A percentile compares a stretch with the other conserved stretches of the same genome.
Conservation (phyloP, 2,797 vertebrate species). For the Spinibarbus caldwelli region DNA sequence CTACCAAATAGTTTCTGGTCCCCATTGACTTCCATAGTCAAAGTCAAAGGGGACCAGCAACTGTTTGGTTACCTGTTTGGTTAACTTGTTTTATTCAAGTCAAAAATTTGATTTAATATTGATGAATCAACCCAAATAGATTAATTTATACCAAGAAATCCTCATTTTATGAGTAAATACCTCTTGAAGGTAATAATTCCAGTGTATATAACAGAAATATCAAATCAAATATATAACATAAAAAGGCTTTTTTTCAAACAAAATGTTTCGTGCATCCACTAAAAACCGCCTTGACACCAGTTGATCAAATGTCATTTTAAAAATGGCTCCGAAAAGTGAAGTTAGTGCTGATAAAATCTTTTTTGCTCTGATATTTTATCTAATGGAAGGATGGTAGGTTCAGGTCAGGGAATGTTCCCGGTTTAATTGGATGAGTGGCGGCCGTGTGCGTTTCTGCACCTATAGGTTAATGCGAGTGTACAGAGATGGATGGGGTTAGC, state of each 20-base stretch:
- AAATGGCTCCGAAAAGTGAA: background rate
- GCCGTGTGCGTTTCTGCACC: conserved; percentile 36
- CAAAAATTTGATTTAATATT: background rate
- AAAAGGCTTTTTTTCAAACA: too few relatives aligned
- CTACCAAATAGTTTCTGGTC: background rate
- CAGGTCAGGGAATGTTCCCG: conserved; percentile 28
- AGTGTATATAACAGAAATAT: background rate
- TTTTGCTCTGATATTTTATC: background rate
- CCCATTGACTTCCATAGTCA: background rate
- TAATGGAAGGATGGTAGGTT: background rate
- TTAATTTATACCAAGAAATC: background rate
- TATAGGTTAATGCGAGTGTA: conserved; percentile 53
- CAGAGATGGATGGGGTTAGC: conserved; percentile 62
- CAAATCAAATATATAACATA: background rate
- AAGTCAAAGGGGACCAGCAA: background rate
- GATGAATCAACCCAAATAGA: background rate
- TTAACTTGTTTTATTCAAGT: background rate
- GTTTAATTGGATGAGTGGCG: conserved; percentile 64
- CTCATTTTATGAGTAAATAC: background rate
- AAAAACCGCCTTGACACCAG: background rate
- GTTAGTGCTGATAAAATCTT: background rate
- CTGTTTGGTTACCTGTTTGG: background rate
- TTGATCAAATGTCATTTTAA: background rate
- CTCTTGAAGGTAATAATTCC: background rate
- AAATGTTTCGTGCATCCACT: background rate